These are phyloP conservation scores for Iphiclides podalirius DNA, from an alignment of 2,888 invertebrate species.

Conservation along the genomic window DNA sequence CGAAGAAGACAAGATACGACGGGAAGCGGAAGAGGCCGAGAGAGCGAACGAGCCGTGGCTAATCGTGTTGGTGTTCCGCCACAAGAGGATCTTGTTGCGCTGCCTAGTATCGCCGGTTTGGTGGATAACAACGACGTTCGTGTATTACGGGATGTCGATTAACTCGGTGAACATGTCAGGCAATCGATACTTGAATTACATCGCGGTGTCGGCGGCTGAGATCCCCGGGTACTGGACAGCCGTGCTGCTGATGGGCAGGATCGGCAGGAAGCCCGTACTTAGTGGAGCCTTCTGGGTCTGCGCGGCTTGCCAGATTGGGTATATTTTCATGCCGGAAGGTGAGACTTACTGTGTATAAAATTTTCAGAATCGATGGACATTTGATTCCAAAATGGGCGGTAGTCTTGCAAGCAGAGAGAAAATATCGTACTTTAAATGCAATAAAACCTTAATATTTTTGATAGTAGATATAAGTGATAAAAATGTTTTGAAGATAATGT, in stretches of 20 bases:
- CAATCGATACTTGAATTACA: constrained; percentile 83
- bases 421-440: too few species aligned
- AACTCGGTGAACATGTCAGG: constrained; percentile 83
- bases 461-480: too few species aligned
- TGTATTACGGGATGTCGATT: constrained; percentile 84
- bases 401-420: too few species aligned
- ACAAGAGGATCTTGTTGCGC: constrained; percentile 63
- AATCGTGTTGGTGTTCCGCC: constrained; percentile 52
- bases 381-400: too few species aligned
- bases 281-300: constrained; percentile 79
- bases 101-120: constrained; percentile 73
- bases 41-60: constrained; percentile 31
- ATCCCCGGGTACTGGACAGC: constrained; percentile 84
- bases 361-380: too few species aligned
- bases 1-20: constrained; percentile 28
- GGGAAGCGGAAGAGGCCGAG: constrained; percentile 12
- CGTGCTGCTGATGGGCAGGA: constrained; percentile 77
- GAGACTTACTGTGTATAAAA: constrained; percentile 31
- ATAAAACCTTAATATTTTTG: too few species aligned
- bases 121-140: constrained; percentile 83
- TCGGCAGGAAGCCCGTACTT: constrained; percentile 81
- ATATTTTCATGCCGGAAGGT: constrained; percentile 77
- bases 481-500: too few species aligned
- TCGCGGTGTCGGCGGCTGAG: constrained; percentile 81
- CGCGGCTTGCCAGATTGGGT: constrained; percentile 77